Evolutionary conservation across 2,888 invertebrate genomes (phyloP).

Genomic region (Scaptomyza caliginosa): DNA sequence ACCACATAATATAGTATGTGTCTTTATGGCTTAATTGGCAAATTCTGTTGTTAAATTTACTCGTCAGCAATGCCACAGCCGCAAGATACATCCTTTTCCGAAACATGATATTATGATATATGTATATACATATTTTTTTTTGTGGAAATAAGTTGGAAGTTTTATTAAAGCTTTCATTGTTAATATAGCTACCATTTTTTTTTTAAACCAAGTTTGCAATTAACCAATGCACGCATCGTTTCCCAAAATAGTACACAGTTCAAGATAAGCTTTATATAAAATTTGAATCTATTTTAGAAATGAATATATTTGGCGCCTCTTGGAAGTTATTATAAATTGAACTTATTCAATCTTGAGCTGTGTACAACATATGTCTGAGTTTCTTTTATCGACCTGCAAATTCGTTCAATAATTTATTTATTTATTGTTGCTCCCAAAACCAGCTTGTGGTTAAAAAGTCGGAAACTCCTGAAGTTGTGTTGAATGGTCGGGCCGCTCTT

Average conservation of each 20-base stretch:
- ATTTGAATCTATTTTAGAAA: too few species aligned
- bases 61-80: conserved; percentile 3
- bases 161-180: not conserved
- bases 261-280: not conserved
- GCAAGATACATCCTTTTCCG: conserved; percentile 26
- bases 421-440: conserved; percentile 31
- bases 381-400: not conserved
- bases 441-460: conserved; percentile 86
- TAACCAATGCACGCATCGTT: conserved; percentile 22
- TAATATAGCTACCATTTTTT: not conserved
- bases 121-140: not conserved
- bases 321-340: too few species aligned
- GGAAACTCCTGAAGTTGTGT: conserved; percentile 86
- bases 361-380: conserved; percentile 3
- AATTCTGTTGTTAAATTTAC: not conserved
- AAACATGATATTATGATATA: not conserved
- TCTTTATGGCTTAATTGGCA: conserved; percentile 34
- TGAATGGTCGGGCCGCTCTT: conserved; percentile 93
- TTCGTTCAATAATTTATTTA: conserved; percentile 30
- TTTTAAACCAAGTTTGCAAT: conserved; percentile 2
- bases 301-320: too few species aligned
- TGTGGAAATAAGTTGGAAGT: conserved; percentile 21
- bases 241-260: not conserved
- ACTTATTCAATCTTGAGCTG: conserved; percentile 1
- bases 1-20: conserved; percentile 24